Evolutionary conservation across 2,888 invertebrate genomes (phyloP).

Genomic region (Dynastes grantii): DNA sequence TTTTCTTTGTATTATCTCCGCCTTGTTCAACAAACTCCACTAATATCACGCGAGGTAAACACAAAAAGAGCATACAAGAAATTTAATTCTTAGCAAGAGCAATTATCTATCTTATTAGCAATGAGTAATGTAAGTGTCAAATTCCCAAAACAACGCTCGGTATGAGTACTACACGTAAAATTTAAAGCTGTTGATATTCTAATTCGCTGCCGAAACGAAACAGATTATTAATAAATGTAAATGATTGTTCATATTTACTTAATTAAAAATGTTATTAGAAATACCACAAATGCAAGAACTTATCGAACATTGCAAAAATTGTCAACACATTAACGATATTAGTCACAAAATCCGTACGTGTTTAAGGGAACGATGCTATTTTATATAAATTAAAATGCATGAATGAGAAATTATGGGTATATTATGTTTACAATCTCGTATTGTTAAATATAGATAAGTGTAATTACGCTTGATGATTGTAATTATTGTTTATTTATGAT

Average conservation of each 20-base stretch:
- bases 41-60: constrained; percentile 8
- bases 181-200: neutral
- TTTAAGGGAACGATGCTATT: constrained; percentile 26
- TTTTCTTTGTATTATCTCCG: constrained; percentile 25
- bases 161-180: constrained; percentile 11
- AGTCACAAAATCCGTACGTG: constrained; percentile 22
- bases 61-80: neutral
- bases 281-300: constrained; percentile 32
- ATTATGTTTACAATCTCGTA: neutral
- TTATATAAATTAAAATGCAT: neutral
- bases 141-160: constrained; percentile 5
- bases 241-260: constrained; percentile 26
- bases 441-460: too few relatives aligned
- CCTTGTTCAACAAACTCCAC: constrained; percentile 12
- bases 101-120: constrained; percentile 25
- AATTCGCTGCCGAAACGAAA: constrained; percentile 2
- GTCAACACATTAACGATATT: constrained; percentile 49
- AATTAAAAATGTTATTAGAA: constrained; percentile 41
- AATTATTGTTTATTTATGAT: too few relatives aligned
- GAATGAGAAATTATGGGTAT: neutral
- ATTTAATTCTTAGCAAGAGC: constrained; percentile 26
- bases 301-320: constrained; percentile 44
- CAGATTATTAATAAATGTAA: constrained; percentile 16
- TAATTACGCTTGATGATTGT: too few relatives aligned
- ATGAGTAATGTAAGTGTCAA: constrained; percentile 39